Percentiles rank a stretch among this genome's conserved stretches.
Conservation (phyloP, 2,113 vertebrate genomes). For the Rhinopithecus roxellana region DNA sequence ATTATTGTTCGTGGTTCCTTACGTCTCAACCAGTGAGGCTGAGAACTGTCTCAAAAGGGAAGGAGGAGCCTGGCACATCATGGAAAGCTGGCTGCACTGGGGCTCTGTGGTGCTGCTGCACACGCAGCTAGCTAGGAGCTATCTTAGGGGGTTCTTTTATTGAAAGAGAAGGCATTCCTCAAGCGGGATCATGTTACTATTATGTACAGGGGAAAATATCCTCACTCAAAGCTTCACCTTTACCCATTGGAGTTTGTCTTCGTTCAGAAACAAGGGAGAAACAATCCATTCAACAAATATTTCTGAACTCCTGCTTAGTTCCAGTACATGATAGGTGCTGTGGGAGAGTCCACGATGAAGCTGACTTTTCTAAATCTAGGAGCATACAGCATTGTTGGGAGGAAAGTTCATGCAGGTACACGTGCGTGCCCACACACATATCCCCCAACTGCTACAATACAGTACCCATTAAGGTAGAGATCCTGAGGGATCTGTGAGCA, state of each 20-base stretch:
- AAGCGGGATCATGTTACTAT: neutral
- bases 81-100: neutral
- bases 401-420: neutral
- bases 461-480: neutral
- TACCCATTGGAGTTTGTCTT: neutral
- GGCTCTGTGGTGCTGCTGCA: neutral
- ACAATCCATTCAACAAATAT: neutral
- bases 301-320: neutral
- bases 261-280: neutral
- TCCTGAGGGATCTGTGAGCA: neutral
- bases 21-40: neutral
- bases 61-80: neutral
- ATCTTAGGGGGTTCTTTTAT: neutral
- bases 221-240: neutral
- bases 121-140: neutral
- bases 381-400: neutral
- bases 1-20: neutral
- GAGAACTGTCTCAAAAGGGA: neutral
- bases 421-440: too few species aligned
- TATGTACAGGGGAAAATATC: neutral
- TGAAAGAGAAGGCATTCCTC: neutral
- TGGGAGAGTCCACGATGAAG: neutral
- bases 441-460: rapidly evolving
- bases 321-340: neutral
- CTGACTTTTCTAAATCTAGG: neutral